Base-by-base conservation (phyloP, 1,140 invertebrate genomes). In the Brachystomella parvula region DNA sequence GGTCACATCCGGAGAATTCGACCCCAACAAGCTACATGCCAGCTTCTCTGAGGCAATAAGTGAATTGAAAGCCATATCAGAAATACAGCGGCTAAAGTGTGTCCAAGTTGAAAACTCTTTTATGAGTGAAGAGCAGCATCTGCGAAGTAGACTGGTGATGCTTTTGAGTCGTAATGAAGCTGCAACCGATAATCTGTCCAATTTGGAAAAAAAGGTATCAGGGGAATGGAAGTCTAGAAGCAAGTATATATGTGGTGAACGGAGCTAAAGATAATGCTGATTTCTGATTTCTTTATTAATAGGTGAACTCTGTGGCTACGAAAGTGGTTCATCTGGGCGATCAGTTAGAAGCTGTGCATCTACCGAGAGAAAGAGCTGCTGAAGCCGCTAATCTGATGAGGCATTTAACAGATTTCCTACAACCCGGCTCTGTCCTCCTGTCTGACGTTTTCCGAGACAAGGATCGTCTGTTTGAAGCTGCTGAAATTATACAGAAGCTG, bases 401-500 rank as follows among this genome's bases (percentile, higher is more conserved):
- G 71, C 92, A 98, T 79, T 89, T 98, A 76, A 86, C 89, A 17
- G 94, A 96, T 76, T 98, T 98, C 78, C 79, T 98, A 1, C 86
- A 86, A 57, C 87, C 90, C 66, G 92, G 92, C 24, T 53, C 66
- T 9, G 88, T 91, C 26, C 81, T 93, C 1, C 84, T 88, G 12
- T 90, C 90, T 72, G 86, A 89, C 60, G 82, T 96, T 29, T 95
- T 97, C 74, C 89, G 85, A 68, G 92, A 97, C 80, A 87, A 89
- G 69, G 84, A 83, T 65, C 87, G 87, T 78, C 79, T 98, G 39
- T 89, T 92, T 77, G 90, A 97, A 81, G 93, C 95, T 44, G 96
- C 96, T n/a, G 95, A 98, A 83, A 87, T 99, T 2, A 98, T 99
- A 74, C 94, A 98, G 79, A 98, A 99, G 76, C 80, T 99, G 3